A percentile compares a stretch with the other conserved stretches of the same genome.
phyloP scores from a whole-genome alignment of 2,113 vertebrate genomes.

The Noturus placidus region DNA sequence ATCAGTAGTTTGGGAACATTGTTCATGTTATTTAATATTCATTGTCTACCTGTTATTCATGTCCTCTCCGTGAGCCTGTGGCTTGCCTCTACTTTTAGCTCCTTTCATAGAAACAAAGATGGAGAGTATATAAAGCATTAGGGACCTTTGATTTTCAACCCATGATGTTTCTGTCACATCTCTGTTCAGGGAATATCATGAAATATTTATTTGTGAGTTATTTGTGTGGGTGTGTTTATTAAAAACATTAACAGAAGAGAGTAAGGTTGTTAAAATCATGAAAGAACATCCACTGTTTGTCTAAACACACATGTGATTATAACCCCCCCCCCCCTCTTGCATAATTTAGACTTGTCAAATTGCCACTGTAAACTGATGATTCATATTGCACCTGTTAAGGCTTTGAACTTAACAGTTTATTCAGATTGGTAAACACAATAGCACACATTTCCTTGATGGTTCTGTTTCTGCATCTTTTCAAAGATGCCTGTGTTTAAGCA shows the following conservation, averaged over 20 bases:
- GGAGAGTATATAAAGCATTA: constrained; percentile 10
- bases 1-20: not conserved
- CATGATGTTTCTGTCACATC: not conserved
- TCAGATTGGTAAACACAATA: constrained; percentile 9
- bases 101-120: constrained; percentile 9
- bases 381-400: not conserved
- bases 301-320: not conserved
- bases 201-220: not conserved
- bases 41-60: not conserved
- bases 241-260: not conserved
- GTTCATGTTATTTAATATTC: constrained; percentile 12
- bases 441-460: not conserved
- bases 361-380: constrained; percentile 8
- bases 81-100: not conserved
- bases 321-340: no score
- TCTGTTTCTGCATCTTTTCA: constrained; percentile 22
- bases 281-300: not conserved
- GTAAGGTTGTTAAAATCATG: not conserved
- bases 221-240: not conserved
- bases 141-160: constrained; percentile 29
- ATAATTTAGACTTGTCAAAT: constrained; percentile 8
- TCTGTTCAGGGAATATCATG: not conserved
- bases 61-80: not conserved
- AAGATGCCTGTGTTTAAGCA: not conserved
- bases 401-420: not conserved